A percentile compares a stretch with the other conserved stretches of the same genome.
These are phyloP conservation scores for Anguilla marmorata DNA, from an alignment of 2,797 vertebrate genomes.

Conservation along the genomic window DNA sequence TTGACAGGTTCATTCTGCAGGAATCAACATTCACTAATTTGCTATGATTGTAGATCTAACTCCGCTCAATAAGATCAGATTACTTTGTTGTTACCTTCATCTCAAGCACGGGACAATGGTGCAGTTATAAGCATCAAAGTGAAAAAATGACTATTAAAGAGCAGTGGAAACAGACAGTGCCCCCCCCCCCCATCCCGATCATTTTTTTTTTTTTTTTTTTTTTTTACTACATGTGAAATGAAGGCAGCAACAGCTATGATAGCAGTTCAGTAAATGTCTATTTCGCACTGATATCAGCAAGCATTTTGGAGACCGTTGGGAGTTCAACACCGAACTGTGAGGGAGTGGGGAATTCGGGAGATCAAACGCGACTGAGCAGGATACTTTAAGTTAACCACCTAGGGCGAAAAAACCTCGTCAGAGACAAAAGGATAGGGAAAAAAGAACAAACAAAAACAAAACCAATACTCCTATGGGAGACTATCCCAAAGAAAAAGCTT, in stretches of 20 bases:
- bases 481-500: too few species aligned
- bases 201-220: neutral
- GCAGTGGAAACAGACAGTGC: neutral
- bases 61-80: neutral
- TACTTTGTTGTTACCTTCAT: neutral
- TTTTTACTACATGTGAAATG: neutral
- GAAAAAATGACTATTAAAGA: neutral
- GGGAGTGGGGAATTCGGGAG: too few species aligned
- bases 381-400: too few species aligned
- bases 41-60: neutral
- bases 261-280: neutral
- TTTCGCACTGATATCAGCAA: neutral
- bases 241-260: neutral
- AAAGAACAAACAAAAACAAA: too few species aligned
- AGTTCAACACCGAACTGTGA: too few species aligned
- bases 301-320: too few species aligned
- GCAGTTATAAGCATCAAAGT: neutral
- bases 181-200: neutral
- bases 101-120: neutral
- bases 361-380: too few species aligned
- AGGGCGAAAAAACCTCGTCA: too few species aligned
- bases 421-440: too few species aligned
- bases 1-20: neutral
- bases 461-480: neutral
- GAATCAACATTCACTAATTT: constrained; percentile 6